Percentiles rank a stretch among this genome's conserved stretches.
Conservation (phyloP, 1,140 invertebrate species). For the Drosophila baimaii region DNA sequence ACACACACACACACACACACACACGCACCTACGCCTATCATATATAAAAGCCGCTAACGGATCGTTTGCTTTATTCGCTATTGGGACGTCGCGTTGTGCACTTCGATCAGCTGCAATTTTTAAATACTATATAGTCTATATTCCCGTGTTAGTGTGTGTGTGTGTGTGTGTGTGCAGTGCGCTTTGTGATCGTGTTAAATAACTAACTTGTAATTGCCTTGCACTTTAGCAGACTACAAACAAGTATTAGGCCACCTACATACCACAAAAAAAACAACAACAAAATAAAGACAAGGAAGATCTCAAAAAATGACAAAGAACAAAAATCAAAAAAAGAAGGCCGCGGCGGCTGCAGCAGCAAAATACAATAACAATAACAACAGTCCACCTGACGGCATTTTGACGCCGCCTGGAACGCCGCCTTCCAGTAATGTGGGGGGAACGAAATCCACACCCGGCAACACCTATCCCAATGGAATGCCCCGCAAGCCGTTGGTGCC, state of each 20-base stretch:
- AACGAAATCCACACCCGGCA: background rate
- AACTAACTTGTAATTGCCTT: conserved; percentile 49
- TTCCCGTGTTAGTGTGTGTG: conserved; percentile 26
- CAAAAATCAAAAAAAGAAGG: conserved; percentile 61
- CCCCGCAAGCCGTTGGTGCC: conserved; percentile 30
- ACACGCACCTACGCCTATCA: background rate
- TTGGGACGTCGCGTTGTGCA: conserved; percentile 8
- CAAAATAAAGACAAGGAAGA: conserved; percentile 3
- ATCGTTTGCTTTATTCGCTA: conserved; percentile 1
- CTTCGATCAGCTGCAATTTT: conserved; percentile 16
- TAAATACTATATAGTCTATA: conserved; percentile 8
- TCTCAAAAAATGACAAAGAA: conserved; percentile 61
- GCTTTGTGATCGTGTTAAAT: conserved; percentile 11
- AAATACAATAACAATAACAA: conserved; percentile 26
- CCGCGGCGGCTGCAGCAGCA: conserved; percentile 11
- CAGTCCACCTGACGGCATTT: conserved; percentile 8
- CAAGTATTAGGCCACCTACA: background rate
- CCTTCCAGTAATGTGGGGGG: conserved; percentile 24
- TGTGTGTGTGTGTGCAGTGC: conserved; percentile 8
- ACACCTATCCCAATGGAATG: conserved; percentile 29
- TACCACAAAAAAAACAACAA: background rate
- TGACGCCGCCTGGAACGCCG: conserved; percentile 54
- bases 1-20: background rate
- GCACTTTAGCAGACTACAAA: conserved; percentile 13
- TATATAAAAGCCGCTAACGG: conserved; percentile 13